Evolutionary conservation across 2,888 invertebrate species (phyloP).

Genomic region (Ectemnius continuus): DNA sequence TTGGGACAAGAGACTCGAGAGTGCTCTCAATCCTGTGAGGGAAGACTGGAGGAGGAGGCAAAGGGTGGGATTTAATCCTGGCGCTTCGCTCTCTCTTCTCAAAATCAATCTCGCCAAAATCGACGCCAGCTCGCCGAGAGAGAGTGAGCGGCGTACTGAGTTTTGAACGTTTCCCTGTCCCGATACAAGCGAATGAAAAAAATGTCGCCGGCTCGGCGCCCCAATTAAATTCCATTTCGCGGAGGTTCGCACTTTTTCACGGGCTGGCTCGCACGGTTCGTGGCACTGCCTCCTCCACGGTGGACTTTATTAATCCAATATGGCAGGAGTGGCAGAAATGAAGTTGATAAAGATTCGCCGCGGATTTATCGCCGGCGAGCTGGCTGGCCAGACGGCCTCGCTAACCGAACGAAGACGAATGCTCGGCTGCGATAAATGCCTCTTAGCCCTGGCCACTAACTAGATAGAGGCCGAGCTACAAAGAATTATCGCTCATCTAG

Average conservation of each 20-base stretch:
- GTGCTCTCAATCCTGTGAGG: too few species aligned
- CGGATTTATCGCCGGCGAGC: constrained; percentile 40
- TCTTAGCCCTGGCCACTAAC: constrained; percentile 19
- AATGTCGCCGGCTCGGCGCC: not conserved
- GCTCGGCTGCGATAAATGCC: constrained; percentile 34
- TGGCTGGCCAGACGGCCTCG: not conserved
- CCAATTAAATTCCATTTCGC: constrained; percentile 10
- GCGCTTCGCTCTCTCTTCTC: not conserved
- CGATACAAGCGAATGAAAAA: constrained; percentile 2
- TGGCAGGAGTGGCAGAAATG: constrained; percentile 18
- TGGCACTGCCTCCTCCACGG: not conserved
- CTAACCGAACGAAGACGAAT: constrained; percentile 42
- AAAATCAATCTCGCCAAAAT: not conserved
- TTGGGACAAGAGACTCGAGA: too few species aligned
- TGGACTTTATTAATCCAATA: constrained; percentile 29
- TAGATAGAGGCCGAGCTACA: constrained; percentile 7
- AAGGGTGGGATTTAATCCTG: too few species aligned
- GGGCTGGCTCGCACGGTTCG: constrained; percentile 1
- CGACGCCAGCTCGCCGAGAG: too few species aligned
- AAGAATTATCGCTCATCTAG: constrained; percentile 24
- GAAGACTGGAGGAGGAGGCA: too few species aligned
- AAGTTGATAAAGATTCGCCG: constrained; percentile 25
- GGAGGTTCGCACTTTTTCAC: constrained; percentile 4
- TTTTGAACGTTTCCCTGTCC: not conserved
- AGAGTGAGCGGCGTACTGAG: too few species aligned